Base-by-base conservation (phyloP, 2,888 invertebrate genomes). In the Hemistola chrysoprasaria region DNA sequence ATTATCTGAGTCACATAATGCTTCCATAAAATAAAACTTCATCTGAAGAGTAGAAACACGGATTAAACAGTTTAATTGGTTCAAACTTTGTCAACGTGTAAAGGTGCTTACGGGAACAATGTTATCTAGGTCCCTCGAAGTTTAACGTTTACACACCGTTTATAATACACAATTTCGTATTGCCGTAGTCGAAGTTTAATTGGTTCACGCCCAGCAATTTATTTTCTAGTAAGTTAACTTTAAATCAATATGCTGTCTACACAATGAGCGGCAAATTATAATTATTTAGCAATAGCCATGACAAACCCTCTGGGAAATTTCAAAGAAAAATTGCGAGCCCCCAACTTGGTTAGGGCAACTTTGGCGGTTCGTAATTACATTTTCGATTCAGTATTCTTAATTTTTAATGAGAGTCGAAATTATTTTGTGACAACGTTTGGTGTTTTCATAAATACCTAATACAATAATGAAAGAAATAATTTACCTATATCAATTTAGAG, bases 191-290 rank as follows among this genome's bases (percentile, higher is more conserved):
- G 33, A 48, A 31, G 9, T 29, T 43, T 52, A 49, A 49, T 52
- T 52, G 41, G 43, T 39, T 52, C 36, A 25, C 29, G 31, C 39
- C 35, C 38, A 45, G 33, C 47, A 42, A 43, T 49, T 41, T 26
- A 36, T 41, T 39, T 46, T 48, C 23, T 33, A 38, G 36, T 38
- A 47, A 49, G 44, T 40, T 35, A 46, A 47, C 47, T 45, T 43
- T 47, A 37, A 41, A 43, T 40, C 41, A 44, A 41, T 39, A 38
- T 36, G 38, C 29, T 24, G 16, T 16, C 16, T 16, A 16, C 16
- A 16, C 16, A 16, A 16, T 16, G 16, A 16, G 16, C 16, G 16
- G 4, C 16, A 16, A 16, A 16, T 16, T 16, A 16, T 16, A 16
- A 16, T 16, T 16, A 16, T 16, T 16, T 16, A 16, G 16, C 16